phyloP scores from a whole-genome alignment of 2,888 invertebrate genomes.

The Andrena minutula region DNA sequence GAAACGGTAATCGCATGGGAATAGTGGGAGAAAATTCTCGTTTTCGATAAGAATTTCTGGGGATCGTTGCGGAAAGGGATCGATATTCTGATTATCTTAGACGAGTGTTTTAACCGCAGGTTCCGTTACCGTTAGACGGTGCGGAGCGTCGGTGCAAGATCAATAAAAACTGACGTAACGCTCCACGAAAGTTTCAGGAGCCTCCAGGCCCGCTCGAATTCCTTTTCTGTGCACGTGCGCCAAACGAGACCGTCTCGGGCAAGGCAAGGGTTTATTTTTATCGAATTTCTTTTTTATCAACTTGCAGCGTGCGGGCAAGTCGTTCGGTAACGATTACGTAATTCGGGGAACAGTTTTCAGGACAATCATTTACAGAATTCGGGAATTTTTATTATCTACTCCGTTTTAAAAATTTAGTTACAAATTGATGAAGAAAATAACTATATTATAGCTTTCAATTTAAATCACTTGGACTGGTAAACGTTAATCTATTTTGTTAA shows the following conservation, averaged over 20 bases:
- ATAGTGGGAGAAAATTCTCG: not conserved
- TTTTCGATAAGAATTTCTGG: slow-evolving; percentile 11
- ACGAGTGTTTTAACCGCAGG: slow-evolving; percentile 46
- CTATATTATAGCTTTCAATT: too few species aligned
- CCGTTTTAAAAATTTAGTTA: not conserved
- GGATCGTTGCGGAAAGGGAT: not conserved
- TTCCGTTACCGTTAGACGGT: slow-evolving; percentile 34
- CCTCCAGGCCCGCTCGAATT: slow-evolving; percentile 12
- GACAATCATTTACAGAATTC: too few species aligned
- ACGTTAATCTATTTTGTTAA: too few species aligned
- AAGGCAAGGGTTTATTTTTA: slow-evolving; percentile 10
- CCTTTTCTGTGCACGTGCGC: not conserved
- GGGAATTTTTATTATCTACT: too few species aligned
- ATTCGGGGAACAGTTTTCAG: not conserved
- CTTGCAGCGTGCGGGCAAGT: not conserved
- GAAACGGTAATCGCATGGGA: too few species aligned
- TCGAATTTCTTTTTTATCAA: not conserved
- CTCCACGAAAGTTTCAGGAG: slow-evolving; percentile 60
- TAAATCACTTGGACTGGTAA: too few species aligned
- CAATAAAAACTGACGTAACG: slow-evolving; percentile 73
- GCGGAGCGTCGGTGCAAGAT: slow-evolving; percentile 50
- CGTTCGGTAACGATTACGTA: not conserved
- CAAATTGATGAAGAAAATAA: not conserved
- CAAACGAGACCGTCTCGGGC: slow-evolving; percentile 13
- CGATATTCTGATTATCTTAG: slow-evolving; percentile 38